Base-by-base conservation (phyloP, 2,113 vertebrate species). In the Regulus satrapa region DNA sequence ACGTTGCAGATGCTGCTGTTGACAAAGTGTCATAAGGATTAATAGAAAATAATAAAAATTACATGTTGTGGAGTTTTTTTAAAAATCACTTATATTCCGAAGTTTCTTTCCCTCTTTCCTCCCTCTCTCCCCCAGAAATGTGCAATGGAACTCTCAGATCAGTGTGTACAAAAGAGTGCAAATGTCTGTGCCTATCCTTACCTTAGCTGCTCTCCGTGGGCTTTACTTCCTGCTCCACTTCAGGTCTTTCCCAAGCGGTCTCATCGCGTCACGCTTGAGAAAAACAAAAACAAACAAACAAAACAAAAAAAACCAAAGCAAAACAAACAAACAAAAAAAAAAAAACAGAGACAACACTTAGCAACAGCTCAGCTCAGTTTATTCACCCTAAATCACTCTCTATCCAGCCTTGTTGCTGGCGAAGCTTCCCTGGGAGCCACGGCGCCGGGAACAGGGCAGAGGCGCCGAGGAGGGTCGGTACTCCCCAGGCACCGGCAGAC, bases 241-340 rank as follows among this genome's bases (percentile, higher is more conserved):
- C 49, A 59, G 26, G 41, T 95, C 93, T 74, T 74, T 72, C 52
- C 95, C 84, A 43, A 93, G 94, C 5, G 23, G 46, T 40, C n/a
- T 78, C 96, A 92, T 82, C 36, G 36, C 56, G 26, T 93, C 94
- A 68, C 96, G 91, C 97, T 96, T 79, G 58, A 4, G 17, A 46
- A 38, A 59, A 51, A 28, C 9, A 7, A 29, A 51, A n/a, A 54
- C n/a, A n/a, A n/a, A n/a, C n/a, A n/a, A n/a, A n/a, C n/a, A n/a
- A n/a, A n/a, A n/a, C n/a, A n/a, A n/a, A n/a, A n/a, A n/a, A n/a
- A n/a, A n/a, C n/a, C n/a, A n/a, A n/a, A n/a, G n/a, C n/a, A n/a
- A n/a, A n/a, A n/a, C n/a, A n/a, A n/a, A n/a, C n/a, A n/a, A n/a
- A n/a, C n/a, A n/a, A n/a, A n/a, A 9, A 20, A 55, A 36, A 40